phyloP scores from a whole-genome alignment of 2,888 invertebrate genomes.

The Epiblema foenella region DNA sequence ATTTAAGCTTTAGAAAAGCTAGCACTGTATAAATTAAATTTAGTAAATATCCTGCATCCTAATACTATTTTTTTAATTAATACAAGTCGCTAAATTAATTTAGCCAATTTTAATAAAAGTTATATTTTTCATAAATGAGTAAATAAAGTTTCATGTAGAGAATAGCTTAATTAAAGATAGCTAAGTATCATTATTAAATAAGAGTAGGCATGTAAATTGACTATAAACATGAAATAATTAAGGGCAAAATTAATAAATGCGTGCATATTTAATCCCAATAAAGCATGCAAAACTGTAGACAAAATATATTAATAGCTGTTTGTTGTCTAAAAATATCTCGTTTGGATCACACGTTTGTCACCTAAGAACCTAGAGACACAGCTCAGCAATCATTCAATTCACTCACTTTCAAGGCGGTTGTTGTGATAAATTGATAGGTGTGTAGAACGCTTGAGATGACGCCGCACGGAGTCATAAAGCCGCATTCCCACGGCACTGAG shows the following conservation, averaged over 20 bases:
- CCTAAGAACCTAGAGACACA: no score
- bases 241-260: neutral
- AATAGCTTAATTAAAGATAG: conserved; percentile 1
- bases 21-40: neutral
- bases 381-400: no score
- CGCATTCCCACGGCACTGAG: no score
- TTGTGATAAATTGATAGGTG: no score
- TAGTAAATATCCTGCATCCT: neutral
- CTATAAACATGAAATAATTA: neutral
- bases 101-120: neutral
- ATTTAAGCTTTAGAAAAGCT: neutral
- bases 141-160: conserved; percentile 11
- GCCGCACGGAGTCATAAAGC: no score
- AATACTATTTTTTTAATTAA: neutral
- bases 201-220: neutral
- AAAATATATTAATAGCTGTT: neutral
- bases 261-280: conserved; percentile 6
- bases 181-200: conserved; percentile 7
- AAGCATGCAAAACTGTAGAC: neutral
- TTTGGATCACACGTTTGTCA: no score
- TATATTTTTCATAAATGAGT: neutral
- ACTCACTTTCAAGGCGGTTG: no score
- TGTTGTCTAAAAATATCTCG: neutral
- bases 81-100: neutral
- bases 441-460: no score